These are phyloP conservation scores for Melipona beecheii DNA, from an alignment of 2,888 invertebrate species.

Conservation along the genomic window DNA sequence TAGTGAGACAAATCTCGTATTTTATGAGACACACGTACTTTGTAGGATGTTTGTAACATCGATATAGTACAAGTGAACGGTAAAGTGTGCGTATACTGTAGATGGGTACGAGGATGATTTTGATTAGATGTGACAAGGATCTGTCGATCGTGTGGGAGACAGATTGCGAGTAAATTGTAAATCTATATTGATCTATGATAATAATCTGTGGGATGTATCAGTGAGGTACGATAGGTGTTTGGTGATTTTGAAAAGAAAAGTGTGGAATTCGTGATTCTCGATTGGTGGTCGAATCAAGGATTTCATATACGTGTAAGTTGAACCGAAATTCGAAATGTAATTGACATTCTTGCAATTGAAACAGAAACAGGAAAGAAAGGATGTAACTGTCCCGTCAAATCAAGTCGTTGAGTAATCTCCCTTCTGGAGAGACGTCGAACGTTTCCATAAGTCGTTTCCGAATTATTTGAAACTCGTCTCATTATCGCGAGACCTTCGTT, in stretches of 20 bases:
- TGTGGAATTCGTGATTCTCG: neutral
- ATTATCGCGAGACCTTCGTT: neutral
- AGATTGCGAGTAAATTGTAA: neutral
- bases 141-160: constrained; percentile 1
- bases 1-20: neutral
- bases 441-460: neutral
- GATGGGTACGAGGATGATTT: neutral
- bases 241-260: neutral
- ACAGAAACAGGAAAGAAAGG: no score
- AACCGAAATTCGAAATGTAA: neutral
- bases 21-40: neutral
- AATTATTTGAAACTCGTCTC: neutral
- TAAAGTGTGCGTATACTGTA: neutral
- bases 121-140: constrained; percentile 27
- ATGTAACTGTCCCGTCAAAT: neutral
- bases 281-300: neutral
- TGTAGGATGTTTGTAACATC: no score
- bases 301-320: constrained; percentile 3
- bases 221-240: constrained; percentile 21
- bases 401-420: no score
- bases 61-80: neutral
- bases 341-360: neutral
- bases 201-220: constrained; percentile 4
- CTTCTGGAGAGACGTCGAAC: neutral
- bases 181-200: no score